Conservation (phyloP, 1,140 invertebrate genomes). For the Drosophila gunungcola region DNA sequence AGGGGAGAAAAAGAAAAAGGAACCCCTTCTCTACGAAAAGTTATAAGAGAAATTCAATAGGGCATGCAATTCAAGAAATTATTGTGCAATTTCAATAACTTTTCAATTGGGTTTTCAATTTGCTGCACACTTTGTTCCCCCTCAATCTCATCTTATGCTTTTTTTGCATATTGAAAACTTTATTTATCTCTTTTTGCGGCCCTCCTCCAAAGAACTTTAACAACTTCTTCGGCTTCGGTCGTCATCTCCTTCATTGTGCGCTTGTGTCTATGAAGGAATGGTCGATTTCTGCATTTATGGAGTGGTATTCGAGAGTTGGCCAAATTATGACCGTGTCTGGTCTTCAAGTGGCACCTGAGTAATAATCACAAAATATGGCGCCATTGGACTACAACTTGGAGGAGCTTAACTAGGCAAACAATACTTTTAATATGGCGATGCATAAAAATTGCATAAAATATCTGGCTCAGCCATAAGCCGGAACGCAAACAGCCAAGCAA, state of each 20-base stretch:
- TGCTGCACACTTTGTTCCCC: slow-evolving; percentile 71
- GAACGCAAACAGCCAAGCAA: slow-evolving; percentile 68
- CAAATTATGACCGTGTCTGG: slow-evolving; percentile 42
- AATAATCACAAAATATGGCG: slow-evolving; percentile 65
- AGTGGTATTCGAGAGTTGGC: slow-evolving; percentile 29
- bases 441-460: slow-evolving; percentile 70
- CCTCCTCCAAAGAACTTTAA: slow-evolving; percentile 54
- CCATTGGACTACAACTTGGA: slow-evolving; percentile 57
- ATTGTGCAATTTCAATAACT: slow-evolving; percentile 83
- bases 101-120: slow-evolving; percentile 82
- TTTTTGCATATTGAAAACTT: slow-evolving; percentile 44
- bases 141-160: slow-evolving; percentile 41
- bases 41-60: slow-evolving; percentile 80
- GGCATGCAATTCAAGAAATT: slow-evolving; percentile 82
- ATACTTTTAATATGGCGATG: slow-evolving; percentile 71
- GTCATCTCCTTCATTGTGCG: slow-evolving; percentile 32
- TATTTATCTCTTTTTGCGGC: slow-evolving; percentile 62
- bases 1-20: background rate
- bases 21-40: slow-evolving; percentile 31
- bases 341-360: slow-evolving; percentile 9
- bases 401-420: slow-evolving; percentile 72
- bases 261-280: slow-evolving; percentile 35
- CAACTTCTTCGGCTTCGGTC: slow-evolving; percentile 63
- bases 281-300: slow-evolving; percentile 57
- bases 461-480: slow-evolving; percentile 58